phyloP scores from a whole-genome alignment of 2,113 vertebrate species.

The Orycteropus afer region DNA sequence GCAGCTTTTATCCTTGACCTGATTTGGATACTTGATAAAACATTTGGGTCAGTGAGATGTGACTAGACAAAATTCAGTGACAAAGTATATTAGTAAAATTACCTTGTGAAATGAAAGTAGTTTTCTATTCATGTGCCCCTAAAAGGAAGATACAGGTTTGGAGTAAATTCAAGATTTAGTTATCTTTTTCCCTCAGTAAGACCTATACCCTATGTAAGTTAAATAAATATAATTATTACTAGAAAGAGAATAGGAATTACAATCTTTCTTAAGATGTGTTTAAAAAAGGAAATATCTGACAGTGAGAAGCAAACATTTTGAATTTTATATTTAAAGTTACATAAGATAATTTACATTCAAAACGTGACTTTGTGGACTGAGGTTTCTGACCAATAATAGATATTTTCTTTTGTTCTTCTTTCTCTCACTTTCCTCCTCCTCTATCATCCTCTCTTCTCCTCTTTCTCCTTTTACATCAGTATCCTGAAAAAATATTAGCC shows the following conservation, averaged over 20 bases:
- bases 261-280: background rate
- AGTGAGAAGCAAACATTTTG: constrained; percentile 41
- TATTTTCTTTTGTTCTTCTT: background rate
- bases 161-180: background rate
- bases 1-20: constrained; percentile 43
- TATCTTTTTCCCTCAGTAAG: background rate
- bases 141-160: constrained; percentile 18
- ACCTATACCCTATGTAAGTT: background rate
- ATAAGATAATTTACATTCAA: background rate
- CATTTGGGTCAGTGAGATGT: constrained; percentile 25
- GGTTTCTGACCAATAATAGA: constrained; percentile 13
- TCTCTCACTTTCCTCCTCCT: background rate
- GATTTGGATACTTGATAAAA: constrained; percentile 39
- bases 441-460: no score
- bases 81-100: constrained; percentile 35
- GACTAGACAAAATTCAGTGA: constrained; percentile 32
- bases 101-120: background rate
- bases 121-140: background rate
- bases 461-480: background rate
- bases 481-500: background rate
- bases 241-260: background rate
- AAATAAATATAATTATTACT: constrained; percentile 6
- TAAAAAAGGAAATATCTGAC: constrained; percentile 12
- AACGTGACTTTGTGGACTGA: background rate
- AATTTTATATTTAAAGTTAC: constrained; percentile 38